Evolutionary conservation across 1,140 invertebrate genomes (phyloP).

Genomic region (Anadara kagoshimensis): DNA sequence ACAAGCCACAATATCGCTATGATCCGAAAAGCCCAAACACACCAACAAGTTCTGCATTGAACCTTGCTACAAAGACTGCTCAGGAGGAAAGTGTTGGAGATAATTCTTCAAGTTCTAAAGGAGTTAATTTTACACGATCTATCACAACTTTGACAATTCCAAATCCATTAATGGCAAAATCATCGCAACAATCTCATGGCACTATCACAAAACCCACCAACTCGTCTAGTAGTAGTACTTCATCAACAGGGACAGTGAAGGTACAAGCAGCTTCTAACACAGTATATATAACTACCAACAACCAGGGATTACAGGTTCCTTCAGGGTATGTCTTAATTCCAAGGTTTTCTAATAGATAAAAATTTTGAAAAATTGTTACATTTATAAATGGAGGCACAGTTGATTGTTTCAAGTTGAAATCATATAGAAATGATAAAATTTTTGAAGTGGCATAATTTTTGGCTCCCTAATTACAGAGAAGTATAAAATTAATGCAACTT

Average conservation of each 20-base stretch:
- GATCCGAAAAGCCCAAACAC: conserved; percentile 5
- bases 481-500: too few species aligned
- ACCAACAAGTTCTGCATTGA: too few species aligned
- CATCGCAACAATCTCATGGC: conserved; percentile 8
- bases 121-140: conserved; percentile 32
- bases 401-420: too few species aligned
- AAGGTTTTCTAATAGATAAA: background rate
- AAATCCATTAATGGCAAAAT: conserved; percentile 27
- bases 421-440: too few species aligned
- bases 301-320: conserved; percentile 7
- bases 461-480: too few species aligned
- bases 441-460: too few species aligned
- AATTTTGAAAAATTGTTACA: background rate
- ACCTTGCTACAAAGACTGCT: too few species aligned
- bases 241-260: background rate
- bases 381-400: background rate
- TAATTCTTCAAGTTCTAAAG: too few species aligned
- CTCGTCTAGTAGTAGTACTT: too few species aligned
- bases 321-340: conserved; percentile 15
- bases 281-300: conserved; percentile 4
- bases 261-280: background rate
- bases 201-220: background rate
- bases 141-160: conserved; percentile 42
- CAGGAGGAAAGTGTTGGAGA: too few species aligned
- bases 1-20: conserved; percentile 44